Percentiles rank a stretch among this genome's conserved stretches.
Evolutionary conservation across 1,140 invertebrate genomes (phyloP).

Genomic region (Aphaenogaster ashmeadi): DNA sequence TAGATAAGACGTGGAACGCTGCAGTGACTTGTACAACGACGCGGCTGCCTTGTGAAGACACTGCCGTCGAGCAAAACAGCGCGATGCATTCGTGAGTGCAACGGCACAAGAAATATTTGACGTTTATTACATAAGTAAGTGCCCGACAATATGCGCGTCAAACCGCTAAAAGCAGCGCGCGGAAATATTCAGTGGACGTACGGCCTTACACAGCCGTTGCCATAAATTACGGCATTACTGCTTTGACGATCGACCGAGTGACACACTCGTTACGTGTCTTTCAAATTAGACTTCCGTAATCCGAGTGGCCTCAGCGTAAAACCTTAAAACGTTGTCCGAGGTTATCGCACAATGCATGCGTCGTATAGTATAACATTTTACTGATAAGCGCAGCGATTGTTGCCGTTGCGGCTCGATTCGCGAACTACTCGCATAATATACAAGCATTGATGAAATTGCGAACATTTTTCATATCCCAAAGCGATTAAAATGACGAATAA

Average conservation of each 20-base stretch:
- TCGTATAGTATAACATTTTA: constrained; percentile 4
- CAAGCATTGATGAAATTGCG: not conserved
- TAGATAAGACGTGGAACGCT: constrained; percentile 74
- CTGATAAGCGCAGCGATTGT: constrained; percentile 22
- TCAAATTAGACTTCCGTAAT: constrained; percentile 49
- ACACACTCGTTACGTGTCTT: constrained; percentile 37
- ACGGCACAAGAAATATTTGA: constrained; percentile 62
- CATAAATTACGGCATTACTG: constrained; percentile 50
- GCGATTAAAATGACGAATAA: not conserved
- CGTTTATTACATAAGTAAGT: constrained; percentile 67
- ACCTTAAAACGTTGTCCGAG: constrained; percentile 25
- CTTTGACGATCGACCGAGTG: not conserved
- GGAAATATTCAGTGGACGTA: constrained; percentile 31
- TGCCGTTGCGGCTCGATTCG: not conserved
- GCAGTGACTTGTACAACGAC: constrained; percentile 64
- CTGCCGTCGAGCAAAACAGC: constrained; percentile 2
- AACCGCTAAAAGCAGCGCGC: constrained; percentile 42
- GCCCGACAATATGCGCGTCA: constrained; percentile 36
- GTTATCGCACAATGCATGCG: constrained; percentile 19
- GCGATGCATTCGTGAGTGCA: constrained; percentile 25
- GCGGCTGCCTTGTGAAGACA: constrained; percentile 25
- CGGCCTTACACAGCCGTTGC: not conserved
- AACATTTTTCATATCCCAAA: not conserved
- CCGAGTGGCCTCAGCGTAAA: not conserved
- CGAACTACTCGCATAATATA: not conserved